Conservation (phyloP, 2,888 invertebrate species). For the Dioctria linearis region DNA sequence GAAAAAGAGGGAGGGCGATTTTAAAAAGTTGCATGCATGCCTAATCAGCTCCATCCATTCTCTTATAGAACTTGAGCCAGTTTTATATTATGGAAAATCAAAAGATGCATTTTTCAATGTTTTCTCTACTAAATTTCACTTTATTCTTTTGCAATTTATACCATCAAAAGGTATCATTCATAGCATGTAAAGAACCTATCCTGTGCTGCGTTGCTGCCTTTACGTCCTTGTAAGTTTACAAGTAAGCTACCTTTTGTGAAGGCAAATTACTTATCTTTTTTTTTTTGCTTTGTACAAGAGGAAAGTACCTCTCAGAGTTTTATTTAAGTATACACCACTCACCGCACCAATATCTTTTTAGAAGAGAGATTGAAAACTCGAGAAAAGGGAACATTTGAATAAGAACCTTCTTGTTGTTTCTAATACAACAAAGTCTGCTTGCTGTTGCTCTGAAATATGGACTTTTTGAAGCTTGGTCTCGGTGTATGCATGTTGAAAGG, state of each 20-base stretch:
- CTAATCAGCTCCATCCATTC: constrained; percentile 43
- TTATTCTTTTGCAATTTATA: neutral
- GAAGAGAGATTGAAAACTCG: constrained; percentile 1
- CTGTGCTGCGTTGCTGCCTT: neutral
- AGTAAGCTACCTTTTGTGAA: neutral
- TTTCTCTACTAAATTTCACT: neutral
- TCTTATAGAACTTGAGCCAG: constrained; percentile 32
- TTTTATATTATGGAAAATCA: constrained; percentile 33
- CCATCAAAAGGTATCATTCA: neutral
- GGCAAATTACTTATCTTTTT: constrained; percentile 10
- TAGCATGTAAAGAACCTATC: too few relatives aligned
- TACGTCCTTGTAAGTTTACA: constrained; percentile 14
- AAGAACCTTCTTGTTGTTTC: constrained; percentile 9
- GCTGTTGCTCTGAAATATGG: neutral
- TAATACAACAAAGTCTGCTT: neutral
- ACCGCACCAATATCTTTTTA: constrained; percentile 19
- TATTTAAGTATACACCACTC: neutral
- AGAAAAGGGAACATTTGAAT: neutral
- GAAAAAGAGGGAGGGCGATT: neutral
- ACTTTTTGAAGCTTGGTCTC: neutral
- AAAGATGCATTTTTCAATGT: constrained; percentile 32
- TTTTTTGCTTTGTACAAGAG: neutral
- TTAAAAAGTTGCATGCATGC: constrained; percentile 36
- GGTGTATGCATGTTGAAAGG: constrained; percentile 1
- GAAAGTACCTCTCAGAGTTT: constrained; percentile 1